phyloP scores from a whole-genome alignment of 2,888 invertebrate species.

The Agonopterix alstromeriana region DNA sequence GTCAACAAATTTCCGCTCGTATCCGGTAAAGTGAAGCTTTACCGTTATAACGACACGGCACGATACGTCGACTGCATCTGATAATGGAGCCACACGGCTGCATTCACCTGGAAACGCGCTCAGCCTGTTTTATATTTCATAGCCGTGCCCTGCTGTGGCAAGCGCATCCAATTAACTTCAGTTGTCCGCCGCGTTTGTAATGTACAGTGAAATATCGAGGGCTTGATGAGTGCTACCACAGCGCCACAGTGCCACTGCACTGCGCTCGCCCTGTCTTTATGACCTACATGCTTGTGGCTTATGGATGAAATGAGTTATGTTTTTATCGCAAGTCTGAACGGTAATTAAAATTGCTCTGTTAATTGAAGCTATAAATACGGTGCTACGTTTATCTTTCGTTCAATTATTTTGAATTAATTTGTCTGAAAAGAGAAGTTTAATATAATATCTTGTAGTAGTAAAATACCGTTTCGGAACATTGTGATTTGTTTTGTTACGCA shows the following conservation, averaged over 20 bases:
- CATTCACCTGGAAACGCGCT: conserved; percentile 25
- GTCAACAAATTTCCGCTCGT: conserved; percentile 29
- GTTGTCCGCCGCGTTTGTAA: conserved; percentile 48
- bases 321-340: conserved; percentile 17
- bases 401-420: conserved; percentile 6
- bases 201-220: conserved; percentile 61
- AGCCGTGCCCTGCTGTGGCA: conserved; percentile 38
- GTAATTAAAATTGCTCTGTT: conserved; percentile 23
- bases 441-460: background rate
- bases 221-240: conserved; percentile 39
- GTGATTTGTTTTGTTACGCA: no score
- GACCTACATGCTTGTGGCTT: conserved; percentile 26
- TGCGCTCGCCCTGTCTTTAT: conserved; percentile 29
- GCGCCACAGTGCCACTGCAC: conserved; percentile 14
- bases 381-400: conserved; percentile 2
- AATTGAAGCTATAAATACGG: conserved; percentile 15
- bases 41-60: conserved; percentile 22
- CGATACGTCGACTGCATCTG: conserved; percentile 29
- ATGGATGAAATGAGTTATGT: conserved; percentile 18
- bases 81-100: conserved; percentile 27
- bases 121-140: conserved; percentile 58
- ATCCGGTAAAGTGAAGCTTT: conserved; percentile 18
- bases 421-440: background rate
- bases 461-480: no score
- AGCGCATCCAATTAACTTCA: conserved; percentile 68